Evolutionary conservation across 2,888 invertebrate genomes (phyloP), one percentile per base, ranked within the genome.

Genomic region (Agrochola circellaris): DNA sequence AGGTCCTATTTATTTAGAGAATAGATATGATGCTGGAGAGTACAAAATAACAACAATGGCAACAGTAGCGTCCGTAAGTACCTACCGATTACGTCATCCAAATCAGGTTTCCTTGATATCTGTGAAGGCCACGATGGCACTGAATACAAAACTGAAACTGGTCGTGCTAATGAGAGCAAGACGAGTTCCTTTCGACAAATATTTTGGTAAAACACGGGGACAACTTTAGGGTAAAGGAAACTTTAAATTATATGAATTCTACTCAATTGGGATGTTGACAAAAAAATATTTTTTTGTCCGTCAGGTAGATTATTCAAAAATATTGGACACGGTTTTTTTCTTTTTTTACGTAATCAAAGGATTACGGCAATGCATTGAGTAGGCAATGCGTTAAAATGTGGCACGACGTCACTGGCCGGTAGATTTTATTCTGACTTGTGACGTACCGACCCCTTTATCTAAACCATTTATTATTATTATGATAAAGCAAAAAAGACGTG

Each of bases 91-190:
- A 73, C 79, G 83, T 83, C 73, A 83, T 51, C 26, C 20, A 51
- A 69, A 67, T 69, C 81, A 77, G 58, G 73, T 81, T 83, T 73
- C 51, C 81, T 73, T 83, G 69, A 70, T 70, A 83, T 34, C 48
- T 45, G 60, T 61, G 68, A 82, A 77, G 78, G 81, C 45, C 56
- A 61, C 38, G 68, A 66, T 69, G 65, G 51, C 56, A 70, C 48
- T 81, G 81, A 75, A 30, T 45, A 48, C 51, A 26, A 56, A 38
- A 77, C 58, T 77, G 26, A 42, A 82, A 65, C 34, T 65, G 48
- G 65, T 60, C 34, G 56, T 15, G 48, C 26, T 62, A 42, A 48
- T 51, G 67, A 67, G 7, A 68, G 51, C 42, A 38, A 15, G 45
- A 54, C 45, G 15, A 45, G 74, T 68, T 62, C 51, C 48, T 42